phyloP scores from a whole-genome alignment of 2,888 invertebrate species.

The Pemphredon lugubris region DNA sequence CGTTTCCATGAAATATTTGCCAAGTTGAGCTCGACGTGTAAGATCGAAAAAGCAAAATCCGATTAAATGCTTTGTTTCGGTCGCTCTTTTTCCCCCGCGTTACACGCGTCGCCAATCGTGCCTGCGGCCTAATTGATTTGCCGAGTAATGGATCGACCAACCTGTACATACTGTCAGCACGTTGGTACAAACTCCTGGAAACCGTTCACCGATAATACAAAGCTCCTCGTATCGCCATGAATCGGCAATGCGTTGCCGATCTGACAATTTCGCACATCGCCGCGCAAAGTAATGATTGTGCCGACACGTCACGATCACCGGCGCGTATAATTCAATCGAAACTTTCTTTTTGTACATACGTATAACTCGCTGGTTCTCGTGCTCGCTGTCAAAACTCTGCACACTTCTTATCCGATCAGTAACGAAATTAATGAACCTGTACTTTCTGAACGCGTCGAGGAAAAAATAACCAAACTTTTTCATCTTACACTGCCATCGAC shows the following conservation, averaged over 20 bases:
- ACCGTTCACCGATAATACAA: slow-evolving; percentile 33
- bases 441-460: too few species aligned
- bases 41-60: slow-evolving; percentile 72
- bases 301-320: slow-evolving; percentile 36
- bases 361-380: too few species aligned
- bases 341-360: too few species aligned
- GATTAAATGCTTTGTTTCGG: slow-evolving; percentile 74
- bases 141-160: slow-evolving; percentile 64
- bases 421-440: too few species aligned
- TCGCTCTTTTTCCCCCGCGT: slow-evolving; percentile 29
- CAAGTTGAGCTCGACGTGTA: slow-evolving; percentile 52
- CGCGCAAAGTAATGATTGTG: slow-evolving; percentile 39
- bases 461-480: too few species aligned
- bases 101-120: slow-evolving; percentile 48
- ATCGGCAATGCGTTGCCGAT: slow-evolving; percentile 34
- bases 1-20: slow-evolving; percentile 67
- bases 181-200: slow-evolving; percentile 1
- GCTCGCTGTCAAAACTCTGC: too few species aligned
- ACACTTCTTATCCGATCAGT: too few species aligned
- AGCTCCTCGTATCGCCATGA: slow-evolving; percentile 6
- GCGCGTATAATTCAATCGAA: too few species aligned
- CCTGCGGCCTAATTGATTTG: slow-evolving; percentile 65
- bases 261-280: slow-evolving; percentile 46
- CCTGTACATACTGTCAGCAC: slow-evolving; percentile 21
- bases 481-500: too few species aligned